Conservation (phyloP, 2,113 vertebrate species). For the Vombatus ursinus region DNA sequence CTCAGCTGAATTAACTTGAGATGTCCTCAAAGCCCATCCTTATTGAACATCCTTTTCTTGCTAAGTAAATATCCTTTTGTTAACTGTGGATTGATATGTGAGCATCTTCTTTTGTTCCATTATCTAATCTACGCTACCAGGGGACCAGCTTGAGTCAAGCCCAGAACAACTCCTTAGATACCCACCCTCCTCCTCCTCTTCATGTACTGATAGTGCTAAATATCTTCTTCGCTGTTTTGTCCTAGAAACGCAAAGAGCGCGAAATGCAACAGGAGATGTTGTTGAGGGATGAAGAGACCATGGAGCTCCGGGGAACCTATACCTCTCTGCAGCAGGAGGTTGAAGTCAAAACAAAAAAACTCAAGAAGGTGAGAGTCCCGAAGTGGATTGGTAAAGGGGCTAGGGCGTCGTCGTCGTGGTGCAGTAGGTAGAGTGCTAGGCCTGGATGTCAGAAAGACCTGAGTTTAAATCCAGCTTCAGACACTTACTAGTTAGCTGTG, state of each 20-base stretch:
- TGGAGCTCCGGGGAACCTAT: constrained; percentile 95
- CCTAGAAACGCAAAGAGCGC: constrained; percentile 92
- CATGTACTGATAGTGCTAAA: accelerated
- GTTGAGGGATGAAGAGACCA: constrained; percentile 93
- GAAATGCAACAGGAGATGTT: constrained; percentile 97
- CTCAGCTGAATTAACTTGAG: too few relatives aligned
- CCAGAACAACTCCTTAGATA: neutral
- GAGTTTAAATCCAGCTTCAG: neutral
- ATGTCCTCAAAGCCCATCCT: neutral
- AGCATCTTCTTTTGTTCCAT: neutral
- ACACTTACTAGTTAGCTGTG: neutral
- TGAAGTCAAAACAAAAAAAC: constrained; percentile 97
- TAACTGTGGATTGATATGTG: neutral
- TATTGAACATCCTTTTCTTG: neutral
- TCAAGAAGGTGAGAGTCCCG: constrained; percentile 90
- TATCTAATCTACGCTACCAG: neutral
- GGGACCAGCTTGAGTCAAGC: neutral
- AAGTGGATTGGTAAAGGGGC: neutral
- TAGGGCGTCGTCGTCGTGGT: neutral
- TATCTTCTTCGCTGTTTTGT: accelerated
- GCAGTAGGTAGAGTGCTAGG: neutral
- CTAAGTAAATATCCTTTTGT: neutral
- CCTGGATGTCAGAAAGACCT: neutral
- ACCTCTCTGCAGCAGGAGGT: constrained; percentile 97
- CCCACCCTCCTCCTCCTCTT: neutral